Conservation (phyloP, 37 sponge, comb jelly and placozoan species). For the Lycopodina hypogea region DNA sequence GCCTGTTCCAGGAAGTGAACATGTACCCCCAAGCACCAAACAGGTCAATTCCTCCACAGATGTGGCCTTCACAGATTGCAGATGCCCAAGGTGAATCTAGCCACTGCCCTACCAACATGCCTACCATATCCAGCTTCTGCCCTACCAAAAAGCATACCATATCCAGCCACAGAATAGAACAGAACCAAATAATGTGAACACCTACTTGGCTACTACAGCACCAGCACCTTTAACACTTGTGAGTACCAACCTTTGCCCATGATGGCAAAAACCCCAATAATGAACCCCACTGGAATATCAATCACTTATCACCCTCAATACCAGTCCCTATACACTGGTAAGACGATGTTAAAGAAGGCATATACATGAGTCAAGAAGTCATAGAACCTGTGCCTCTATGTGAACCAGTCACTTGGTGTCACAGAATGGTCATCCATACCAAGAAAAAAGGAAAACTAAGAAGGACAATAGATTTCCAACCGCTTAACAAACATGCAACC, state of each 20-base stretch:
- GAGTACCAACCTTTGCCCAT: constrained; percentile 30
- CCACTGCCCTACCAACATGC: constrained; percentile 20
- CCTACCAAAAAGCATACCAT: constrained; percentile 19
- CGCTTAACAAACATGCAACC: constrained; percentile 30
- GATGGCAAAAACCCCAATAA: constrained; percentile 45
- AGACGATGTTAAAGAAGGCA: constrained; percentile 32
- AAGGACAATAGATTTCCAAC: constrained; percentile 41
- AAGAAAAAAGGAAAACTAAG: constrained; percentile 7
- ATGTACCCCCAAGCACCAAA: not conserved
- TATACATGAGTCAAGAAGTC: constrained; percentile 30
- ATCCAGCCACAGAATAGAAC: constrained; percentile 41
- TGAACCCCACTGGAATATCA: constrained; percentile 37
- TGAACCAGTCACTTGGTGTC: constrained; percentile 44
- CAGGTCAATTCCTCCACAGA: not conserved
- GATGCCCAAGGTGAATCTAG: constrained; percentile 1
- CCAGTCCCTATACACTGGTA: constrained; percentile 47
- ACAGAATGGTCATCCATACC: constrained; percentile 37
- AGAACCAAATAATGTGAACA: constrained; percentile 30
- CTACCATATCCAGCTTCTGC: too few species aligned
- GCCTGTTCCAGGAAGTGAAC: not conserved
- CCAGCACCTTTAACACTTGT: constrained; percentile 37
- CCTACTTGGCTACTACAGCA: constrained; percentile 35
- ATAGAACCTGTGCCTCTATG: constrained; percentile 46
- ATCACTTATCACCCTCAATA: constrained; percentile 37
- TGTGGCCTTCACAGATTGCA: not conserved